Base-by-base conservation (phyloP, 64 coral and sea anemone species). In the Porites lutea region DNA sequence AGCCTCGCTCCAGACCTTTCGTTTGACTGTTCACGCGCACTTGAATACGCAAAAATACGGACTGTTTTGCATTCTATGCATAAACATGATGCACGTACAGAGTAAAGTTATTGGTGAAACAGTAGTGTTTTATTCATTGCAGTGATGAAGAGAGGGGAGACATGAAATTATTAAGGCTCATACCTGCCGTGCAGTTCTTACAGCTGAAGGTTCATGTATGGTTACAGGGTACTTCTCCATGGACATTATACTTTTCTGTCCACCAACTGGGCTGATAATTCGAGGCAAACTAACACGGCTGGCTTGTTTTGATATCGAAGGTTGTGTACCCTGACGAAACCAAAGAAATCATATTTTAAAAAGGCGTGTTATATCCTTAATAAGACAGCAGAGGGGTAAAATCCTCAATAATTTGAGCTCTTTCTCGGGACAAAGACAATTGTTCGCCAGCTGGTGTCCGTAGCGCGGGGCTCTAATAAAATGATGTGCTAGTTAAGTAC, bases 141-240 rank as follows among this genome's bases (percentile, higher is more conserved):
- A 37, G 27, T 37, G 27, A 37, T 37, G 27, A 37, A 37, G 27
- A 37, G 27, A 37, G 27, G 27, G 27, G 27, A 37, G 27, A 37
- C 27, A 37, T 37, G 27, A 37, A 37, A 71, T 21, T 27, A 21
- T 10, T 22, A 19, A 4, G 22, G 37, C 15, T 11, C 79, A 8
- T 45, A 83, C 80, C 44, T 22, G 80, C 19, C 60, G 43, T n/a
- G 80, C 80, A 50, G 80, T 83, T 19, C 61, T 83, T 8, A 83
- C n/a, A 62, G 80, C 62, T 19, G 80, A 49, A 49, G 80, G 80
- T 16, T 83, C 62, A 68, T 83, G 80, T 68, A 83, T 83, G 10
- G 46, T 83, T 6, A 67, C 45, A 3, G 80, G 80, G 46, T 83
- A 83, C 44, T 83, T 83, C 45, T 83, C 80, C 59, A 67, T 68